Conservation (phyloP, 2,888 invertebrate genomes). For the Acrobasis suavella region DNA sequence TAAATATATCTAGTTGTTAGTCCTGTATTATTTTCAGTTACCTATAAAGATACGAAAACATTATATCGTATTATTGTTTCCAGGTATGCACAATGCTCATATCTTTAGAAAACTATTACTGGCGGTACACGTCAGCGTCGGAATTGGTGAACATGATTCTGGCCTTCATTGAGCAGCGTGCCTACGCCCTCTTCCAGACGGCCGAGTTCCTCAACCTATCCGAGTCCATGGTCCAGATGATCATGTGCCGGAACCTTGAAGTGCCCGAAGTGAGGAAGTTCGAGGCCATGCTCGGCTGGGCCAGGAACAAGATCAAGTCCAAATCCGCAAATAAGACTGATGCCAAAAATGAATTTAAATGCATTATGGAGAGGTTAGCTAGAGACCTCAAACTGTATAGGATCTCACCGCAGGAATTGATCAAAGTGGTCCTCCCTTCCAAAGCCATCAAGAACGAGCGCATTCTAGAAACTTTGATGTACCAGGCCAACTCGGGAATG, state of each 20-base stretch:
- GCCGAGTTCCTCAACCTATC: conserved; percentile 93
- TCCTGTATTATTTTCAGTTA: not conserved
- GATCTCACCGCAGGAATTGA: conserved; percentile 95
- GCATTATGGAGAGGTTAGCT: conserved; percentile 95
- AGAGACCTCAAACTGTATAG: conserved; percentile 94
- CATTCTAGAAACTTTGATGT: conserved; percentile 95
- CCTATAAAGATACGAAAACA: too few species aligned
- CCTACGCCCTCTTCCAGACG: conserved; percentile 92
- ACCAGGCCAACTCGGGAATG: conserved; percentile 96
- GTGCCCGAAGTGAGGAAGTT: conserved; percentile 95
- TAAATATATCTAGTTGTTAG: not conserved
- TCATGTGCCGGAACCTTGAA: conserved; percentile 94
- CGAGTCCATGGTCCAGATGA: conserved; percentile 97
- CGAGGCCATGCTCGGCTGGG: conserved; percentile 96
- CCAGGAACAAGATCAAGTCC: conserved; percentile 90
- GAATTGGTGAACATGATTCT: conserved; percentile 97
- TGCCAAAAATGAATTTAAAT: conserved; percentile 94
- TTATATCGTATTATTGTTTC: conserved; percentile 23
- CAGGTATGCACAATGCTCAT: conserved; percentile 95
- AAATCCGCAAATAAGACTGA: conserved; percentile 90
- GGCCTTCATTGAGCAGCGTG: conserved; percentile 93
- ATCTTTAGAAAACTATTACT: conserved; percentile 96
- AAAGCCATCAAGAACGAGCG: conserved; percentile 96
- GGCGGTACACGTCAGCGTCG: conserved; percentile 96
- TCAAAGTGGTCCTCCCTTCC: conserved; percentile 95